These are phyloP conservation scores for Flabesymbios commensalis DNA, from an alignment of 2,888 invertebrate species.

Conservation along the genomic window DNA sequence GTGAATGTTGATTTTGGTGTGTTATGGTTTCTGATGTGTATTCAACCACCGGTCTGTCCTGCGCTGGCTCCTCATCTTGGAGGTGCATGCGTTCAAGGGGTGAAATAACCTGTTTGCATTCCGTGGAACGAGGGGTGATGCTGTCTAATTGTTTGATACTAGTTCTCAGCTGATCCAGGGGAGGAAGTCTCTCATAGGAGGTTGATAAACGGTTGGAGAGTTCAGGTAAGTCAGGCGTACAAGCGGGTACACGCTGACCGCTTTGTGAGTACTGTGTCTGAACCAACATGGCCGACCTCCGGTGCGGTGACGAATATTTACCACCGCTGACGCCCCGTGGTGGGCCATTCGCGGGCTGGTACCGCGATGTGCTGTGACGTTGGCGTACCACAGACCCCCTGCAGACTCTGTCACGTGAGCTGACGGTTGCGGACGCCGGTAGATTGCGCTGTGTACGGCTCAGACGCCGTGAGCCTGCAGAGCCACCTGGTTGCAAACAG, in stretches of 20 bases:
- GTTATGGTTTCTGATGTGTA: too few species aligned
- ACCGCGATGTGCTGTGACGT: slow-evolving; percentile 25
- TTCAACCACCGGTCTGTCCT: slow-evolving; percentile 37
- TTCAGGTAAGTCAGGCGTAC: slow-evolving; percentile 52
- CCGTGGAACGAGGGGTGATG: not conserved
- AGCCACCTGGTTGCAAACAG: slow-evolving; percentile 17
- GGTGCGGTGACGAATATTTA: slow-evolving; percentile 2
- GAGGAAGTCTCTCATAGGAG: slow-evolving; percentile 41
- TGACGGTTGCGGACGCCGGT: not conserved
- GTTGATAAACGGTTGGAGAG: slow-evolving; percentile 29
- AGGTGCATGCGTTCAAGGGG: slow-evolving; percentile 12
- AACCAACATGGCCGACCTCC: slow-evolving; percentile 45
- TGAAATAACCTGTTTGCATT: not conserved
- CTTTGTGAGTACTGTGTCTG: slow-evolving; percentile 51
- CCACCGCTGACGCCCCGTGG: slow-evolving; percentile 47
- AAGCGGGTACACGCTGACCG: slow-evolving; percentile 42
- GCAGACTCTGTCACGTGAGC: slow-evolving; percentile 39
- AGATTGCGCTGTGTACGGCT: slow-evolving; percentile 18
- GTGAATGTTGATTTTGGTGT: too few species aligned
- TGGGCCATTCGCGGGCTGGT: slow-evolving; percentile 31
- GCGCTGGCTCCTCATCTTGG: slow-evolving; percentile 28
- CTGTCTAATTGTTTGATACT: slow-evolving; percentile 43
- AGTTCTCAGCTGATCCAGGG: slow-evolving; percentile 47
- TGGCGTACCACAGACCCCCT: slow-evolving; percentile 47
- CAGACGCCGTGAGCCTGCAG: slow-evolving; percentile 13